Conservation (phyloP, 2,888 invertebrate species). For the Platerodrilus igneus region DNA sequence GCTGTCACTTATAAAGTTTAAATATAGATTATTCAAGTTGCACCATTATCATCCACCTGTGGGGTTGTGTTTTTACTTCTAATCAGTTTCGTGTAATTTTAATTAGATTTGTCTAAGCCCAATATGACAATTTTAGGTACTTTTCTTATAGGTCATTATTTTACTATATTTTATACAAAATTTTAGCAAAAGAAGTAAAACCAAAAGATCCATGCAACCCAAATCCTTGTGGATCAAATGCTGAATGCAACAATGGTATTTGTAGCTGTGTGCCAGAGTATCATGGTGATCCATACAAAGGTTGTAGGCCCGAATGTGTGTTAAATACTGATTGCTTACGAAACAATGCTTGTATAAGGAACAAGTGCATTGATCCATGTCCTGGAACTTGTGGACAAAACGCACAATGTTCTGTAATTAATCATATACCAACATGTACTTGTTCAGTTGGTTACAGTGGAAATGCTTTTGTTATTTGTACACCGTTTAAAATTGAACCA, state of each 20-base stretch:
- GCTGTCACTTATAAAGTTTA: no score
- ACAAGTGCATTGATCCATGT: constrained; percentile 82
- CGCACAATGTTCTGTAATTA: constrained; percentile 73
- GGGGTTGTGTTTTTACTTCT: not conserved
- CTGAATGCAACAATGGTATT: constrained; percentile 65
- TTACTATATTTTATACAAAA: not conserved
- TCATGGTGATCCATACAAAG: constrained; percentile 71
- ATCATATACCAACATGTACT: constrained; percentile 62
- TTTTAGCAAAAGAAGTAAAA: constrained; percentile 32
- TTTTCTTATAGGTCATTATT: constrained; percentile 2
- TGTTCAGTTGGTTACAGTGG: constrained; percentile 59
- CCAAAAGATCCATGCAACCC: constrained; percentile 57
- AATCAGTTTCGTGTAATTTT: constrained; percentile 1
- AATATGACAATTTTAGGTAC: not conserved
- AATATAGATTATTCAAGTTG: no score
- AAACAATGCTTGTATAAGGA: constrained; percentile 70
- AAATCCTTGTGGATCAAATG: constrained; percentile 72
- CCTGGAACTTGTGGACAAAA: constrained; percentile 74
- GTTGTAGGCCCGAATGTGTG: constrained; percentile 78
- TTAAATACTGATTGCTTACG: constrained; percentile 73
- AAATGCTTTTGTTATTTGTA: constrained; percentile 65
- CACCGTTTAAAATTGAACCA: constrained; percentile 42
- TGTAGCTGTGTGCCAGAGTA: constrained; percentile 74
- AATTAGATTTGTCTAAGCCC: not conserved
- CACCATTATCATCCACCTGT: no score